Base-by-base conservation (phyloP, 1,140 invertebrate species). In the Ips nitidus region DNA sequence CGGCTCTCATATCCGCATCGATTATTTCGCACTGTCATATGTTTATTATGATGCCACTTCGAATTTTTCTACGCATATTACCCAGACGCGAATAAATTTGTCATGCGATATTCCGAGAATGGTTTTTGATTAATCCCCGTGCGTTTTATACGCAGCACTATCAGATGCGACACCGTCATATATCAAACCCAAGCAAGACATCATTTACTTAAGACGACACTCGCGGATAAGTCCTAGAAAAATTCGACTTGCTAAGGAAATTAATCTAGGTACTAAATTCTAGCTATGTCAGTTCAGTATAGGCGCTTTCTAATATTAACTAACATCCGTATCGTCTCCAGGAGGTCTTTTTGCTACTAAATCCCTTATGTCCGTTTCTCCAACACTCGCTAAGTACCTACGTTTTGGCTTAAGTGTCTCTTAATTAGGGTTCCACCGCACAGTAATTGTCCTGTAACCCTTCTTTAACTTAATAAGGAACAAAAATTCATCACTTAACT, bases 161-260 rank as follows among this genome's bases (percentile, higher is more conserved):
- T 70, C 69, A 70, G 69, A 70, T 70, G 42, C 8, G n/a, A 70
- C 60, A 57, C 40, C 37, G 8, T 58, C 69, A 52, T 70, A 70
- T 65, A 70, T 70, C 61, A 70, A 70, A 60, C 3, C 56, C n/a
- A 70, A 70, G 61, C 61, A 70, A 70, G 69, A 70, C 69, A 70
- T 70, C 69, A 70, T 70, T 70, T 70, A 69, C 66, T 69, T 69
- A 69, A 69, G 59, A 61, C 45, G 59, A 69, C 57, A 62, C 66
- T 61, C 42, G 66, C 47, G 66, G 66, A 69, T 69, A 61, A 69
- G 66, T 69, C 47, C 52, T 41, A 69, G 66, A 69, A 56, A 60
- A 69, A 69, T 69, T 63, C 43, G 1, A 4, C 61, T 40, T 52
- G 61, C 37, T 4, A 6, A 22, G 47, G 22, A 47, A 63, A 52